Evolutionary conservation across 2,888 invertebrate species (phyloP).

Genomic region (Chloroclysta siterata): DNA sequence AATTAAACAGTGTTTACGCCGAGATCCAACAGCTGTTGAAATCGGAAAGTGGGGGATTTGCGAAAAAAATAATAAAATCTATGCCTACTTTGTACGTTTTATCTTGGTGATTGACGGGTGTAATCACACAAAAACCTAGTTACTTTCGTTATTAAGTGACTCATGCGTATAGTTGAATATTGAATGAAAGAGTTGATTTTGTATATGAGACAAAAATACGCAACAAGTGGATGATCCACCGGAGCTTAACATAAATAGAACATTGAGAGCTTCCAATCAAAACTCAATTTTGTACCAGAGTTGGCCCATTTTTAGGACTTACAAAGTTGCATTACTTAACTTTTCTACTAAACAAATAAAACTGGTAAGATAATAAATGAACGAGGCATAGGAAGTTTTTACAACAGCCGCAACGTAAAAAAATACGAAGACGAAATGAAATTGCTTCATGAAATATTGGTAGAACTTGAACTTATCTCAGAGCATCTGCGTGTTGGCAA

Average conservation of each 20-base stretch:
- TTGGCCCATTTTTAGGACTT: neutral
- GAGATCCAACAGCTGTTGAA: slow-evolving; percentile 38
- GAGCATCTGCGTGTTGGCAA: slow-evolving; percentile 44
- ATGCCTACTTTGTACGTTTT: slow-evolving; percentile 3
- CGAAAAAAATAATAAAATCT: slow-evolving; percentile 47
- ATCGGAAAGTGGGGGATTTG: slow-evolving; percentile 42
- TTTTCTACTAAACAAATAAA: neutral
- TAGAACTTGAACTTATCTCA: slow-evolving; percentile 49
- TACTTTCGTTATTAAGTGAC: no score
- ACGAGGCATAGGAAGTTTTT: slow-evolving; percentile 47
- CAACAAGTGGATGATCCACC: no score
- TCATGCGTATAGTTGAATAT: no score
- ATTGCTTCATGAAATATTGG: slow-evolving; percentile 51
- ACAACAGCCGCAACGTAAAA: slow-evolving; percentile 43
- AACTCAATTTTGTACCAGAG: no score
- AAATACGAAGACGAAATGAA: slow-evolving; percentile 51
- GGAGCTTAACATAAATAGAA: no score
- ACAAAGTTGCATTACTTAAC: neutral
- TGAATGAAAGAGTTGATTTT: no score
- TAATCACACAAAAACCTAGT: neutral
- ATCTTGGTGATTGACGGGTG: neutral
- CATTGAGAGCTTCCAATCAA: no score
- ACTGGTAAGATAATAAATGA: slow-evolving; percentile 15
- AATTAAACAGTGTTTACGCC: slow-evolving; percentile 47
- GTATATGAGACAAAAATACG: no score